These are phyloP conservation scores for Thalassoma bifasciatum DNA, from an alignment of 2,113 vertebrate species.

Conservation along the genomic window DNA sequence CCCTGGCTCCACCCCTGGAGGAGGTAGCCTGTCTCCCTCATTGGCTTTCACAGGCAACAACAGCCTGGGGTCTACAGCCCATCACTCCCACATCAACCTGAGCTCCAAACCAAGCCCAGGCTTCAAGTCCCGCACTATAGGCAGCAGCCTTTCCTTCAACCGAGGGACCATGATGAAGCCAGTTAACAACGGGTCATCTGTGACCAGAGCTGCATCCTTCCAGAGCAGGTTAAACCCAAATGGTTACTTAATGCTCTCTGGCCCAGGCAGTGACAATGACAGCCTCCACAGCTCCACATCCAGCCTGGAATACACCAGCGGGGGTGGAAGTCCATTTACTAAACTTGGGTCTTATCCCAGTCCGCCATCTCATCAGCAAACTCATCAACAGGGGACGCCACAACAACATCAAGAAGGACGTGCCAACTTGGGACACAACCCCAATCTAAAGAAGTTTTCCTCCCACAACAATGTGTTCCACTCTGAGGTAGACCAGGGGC, in stretches of 20 bases:
- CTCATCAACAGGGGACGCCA: conserved; percentile 14
- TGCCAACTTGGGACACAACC: conserved; percentile 38
- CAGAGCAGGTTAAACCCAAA: conserved; percentile 81
- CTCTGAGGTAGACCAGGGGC: conserved; percentile 68
- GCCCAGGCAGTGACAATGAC: conserved; percentile 85
- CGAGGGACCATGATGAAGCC: conserved; percentile 75
- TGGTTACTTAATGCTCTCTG: conserved; percentile 67
- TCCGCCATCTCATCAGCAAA: conserved; percentile 40
- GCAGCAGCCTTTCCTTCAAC: conserved; percentile 82
- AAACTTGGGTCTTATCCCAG: conserved; percentile 70
- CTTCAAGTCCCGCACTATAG: conserved; percentile 72
- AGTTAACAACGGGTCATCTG: conserved; percentile 62
- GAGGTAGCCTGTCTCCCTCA: conserved; percentile 35
- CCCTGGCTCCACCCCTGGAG: conserved; percentile 62
- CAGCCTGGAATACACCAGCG: conserved; percentile 84
- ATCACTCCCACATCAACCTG: conserved; percentile 60
- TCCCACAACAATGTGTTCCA: conserved; percentile 84
- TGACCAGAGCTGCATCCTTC: conserved; percentile 82
- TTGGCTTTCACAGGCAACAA: conserved; percentile 51
- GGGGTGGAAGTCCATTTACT: conserved; percentile 21
- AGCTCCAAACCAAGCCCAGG: conserved; percentile 69
- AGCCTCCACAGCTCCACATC: conserved; percentile 90
- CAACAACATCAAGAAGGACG: conserved; percentile 48
- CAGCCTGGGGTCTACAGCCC: conserved; percentile 55
- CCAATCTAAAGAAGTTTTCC: conserved; percentile 81